These are phyloP conservation scores for Ellobius talpinus DNA, from an alignment of 2,113 vertebrate genomes.

Conservation along the genomic window DNA sequence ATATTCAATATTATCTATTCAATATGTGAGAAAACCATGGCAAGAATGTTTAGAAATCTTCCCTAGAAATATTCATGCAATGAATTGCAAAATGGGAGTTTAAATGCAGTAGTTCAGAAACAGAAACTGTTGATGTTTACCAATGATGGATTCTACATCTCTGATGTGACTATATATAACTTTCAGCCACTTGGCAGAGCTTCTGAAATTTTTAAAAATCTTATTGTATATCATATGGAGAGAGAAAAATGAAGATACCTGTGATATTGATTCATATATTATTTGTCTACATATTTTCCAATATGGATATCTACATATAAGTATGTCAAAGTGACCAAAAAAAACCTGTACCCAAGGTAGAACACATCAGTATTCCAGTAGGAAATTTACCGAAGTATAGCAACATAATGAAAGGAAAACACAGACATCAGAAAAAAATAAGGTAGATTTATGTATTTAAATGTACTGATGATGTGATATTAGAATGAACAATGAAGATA, in stretches of 20 bases:
- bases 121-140: background rate
- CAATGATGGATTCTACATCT: accelerated
- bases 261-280: background rate
- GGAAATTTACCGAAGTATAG: background rate
- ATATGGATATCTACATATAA: background rate
- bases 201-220: background rate
- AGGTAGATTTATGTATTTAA: background rate
- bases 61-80: background rate
- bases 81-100: background rate
- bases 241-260: background rate
- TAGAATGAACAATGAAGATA: background rate
- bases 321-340: background rate
- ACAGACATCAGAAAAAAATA: background rate
- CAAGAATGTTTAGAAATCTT: background rate
- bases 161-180: background rate
- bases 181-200: background rate
- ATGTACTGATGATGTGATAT: too few species aligned
- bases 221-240: background rate
- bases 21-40: background rate
- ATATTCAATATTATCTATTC: background rate
- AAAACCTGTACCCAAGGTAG: background rate
- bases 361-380: background rate
- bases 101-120: background rate
- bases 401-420: background rate
- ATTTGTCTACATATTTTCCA: background rate